Conservation (phyloP, 1,140 invertebrate species). For the Penaeus indicus region DNA sequence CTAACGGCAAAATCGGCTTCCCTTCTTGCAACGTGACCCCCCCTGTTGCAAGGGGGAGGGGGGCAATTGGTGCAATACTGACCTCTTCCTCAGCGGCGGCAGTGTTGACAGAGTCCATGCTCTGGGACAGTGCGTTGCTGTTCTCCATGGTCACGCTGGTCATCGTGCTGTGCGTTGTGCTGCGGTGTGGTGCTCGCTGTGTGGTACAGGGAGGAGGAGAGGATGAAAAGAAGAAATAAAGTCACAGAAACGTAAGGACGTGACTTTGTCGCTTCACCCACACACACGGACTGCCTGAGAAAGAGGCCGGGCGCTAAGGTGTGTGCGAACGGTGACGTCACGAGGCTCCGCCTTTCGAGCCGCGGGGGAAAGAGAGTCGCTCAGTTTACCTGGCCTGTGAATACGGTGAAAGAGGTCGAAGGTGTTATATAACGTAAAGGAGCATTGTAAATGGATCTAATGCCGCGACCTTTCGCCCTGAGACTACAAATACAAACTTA, state of each 20-base stretch:
- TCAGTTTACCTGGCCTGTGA: slow-evolving; percentile 1
- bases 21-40: no score
- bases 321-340: slow-evolving; percentile 43
- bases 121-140: slow-evolving; percentile 80
- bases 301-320: slow-evolving; percentile 34
- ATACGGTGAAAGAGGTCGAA: background rate
- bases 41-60: background rate
- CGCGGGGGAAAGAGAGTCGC: slow-evolving; percentile 26
- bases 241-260: slow-evolving; percentile 58
- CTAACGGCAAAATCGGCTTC: no score
- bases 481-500: background rate
- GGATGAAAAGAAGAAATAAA: slow-evolving; percentile 56
- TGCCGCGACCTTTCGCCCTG: background rate
- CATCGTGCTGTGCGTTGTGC: slow-evolving; percentile 47
- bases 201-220: slow-evolving; percentile 54
- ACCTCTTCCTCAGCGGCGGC: slow-evolving; percentile 92
- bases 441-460: background rate
- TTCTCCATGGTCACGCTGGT: slow-evolving; percentile 68
- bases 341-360: slow-evolving; percentile 6
- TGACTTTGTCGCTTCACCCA: slow-evolving; percentile 53
- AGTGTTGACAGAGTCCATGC: slow-evolving; percentile 93
- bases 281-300: slow-evolving; percentile 50
- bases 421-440: background rate
- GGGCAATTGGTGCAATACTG: slow-evolving; percentile 48
- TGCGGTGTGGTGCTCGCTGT: slow-evolving; percentile 53